These are phyloP conservation scores for Nephrotoma guestfalica DNA, from an alignment of 2,888 invertebrate genomes.

Conservation along the genomic window DNA sequence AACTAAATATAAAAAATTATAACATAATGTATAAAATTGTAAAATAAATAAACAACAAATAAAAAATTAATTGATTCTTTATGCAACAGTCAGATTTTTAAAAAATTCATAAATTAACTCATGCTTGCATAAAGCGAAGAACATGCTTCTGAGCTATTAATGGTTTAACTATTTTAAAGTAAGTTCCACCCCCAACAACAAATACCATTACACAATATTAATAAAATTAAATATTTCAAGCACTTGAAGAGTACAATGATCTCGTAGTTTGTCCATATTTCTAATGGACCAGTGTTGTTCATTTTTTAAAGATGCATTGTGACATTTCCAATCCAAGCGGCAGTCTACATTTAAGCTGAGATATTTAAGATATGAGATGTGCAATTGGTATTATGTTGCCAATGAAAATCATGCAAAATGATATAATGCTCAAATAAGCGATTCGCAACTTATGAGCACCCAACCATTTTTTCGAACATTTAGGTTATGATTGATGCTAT, in stretches of 20 bases:
- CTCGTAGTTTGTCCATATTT: background rate
- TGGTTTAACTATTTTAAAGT: background rate
- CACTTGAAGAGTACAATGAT: background rate
- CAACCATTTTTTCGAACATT: too few relatives aligned
- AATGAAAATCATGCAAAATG: background rate
- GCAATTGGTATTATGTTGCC: too few relatives aligned
- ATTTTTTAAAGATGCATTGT: background rate
- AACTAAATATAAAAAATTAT: too few relatives aligned
- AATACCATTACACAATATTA: background rate
- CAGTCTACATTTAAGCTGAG: background rate
- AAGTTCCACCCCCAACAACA: too few relatives aligned
- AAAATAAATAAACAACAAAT: too few relatives aligned
- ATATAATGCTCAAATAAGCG: background rate
- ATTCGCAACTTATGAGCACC: background rate
- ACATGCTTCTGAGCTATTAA: background rate
- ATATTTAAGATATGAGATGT: background rate
- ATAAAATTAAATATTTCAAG: background rate
- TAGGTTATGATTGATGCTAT: too few relatives aligned
- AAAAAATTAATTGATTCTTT: too few relatives aligned
- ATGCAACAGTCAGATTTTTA: too few relatives aligned
- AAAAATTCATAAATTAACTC: too few relatives aligned
- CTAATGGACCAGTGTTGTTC: background rate
- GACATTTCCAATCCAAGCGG: background rate
- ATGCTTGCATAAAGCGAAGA: background rate
- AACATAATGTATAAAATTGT: too few relatives aligned